Percentiles rank a stretch among this genome's conserved stretches.
phyloP scores from a whole-genome alignment of 2,888 invertebrate species.

The Trachelus tabidus region DNA sequence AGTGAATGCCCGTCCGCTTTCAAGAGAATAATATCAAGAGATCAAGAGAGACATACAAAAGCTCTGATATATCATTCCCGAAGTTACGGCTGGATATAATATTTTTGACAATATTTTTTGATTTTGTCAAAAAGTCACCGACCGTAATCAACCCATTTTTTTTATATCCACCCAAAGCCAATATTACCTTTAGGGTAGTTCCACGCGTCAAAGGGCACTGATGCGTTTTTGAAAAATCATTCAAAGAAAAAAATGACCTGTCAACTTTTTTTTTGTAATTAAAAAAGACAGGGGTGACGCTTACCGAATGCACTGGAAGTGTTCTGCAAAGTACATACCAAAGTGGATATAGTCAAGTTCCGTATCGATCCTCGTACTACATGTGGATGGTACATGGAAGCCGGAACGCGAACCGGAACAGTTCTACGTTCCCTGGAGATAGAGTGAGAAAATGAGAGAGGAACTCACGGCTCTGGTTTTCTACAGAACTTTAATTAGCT shows the following conservation, averaged over 20 bases:
- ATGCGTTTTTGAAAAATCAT: too few relatives aligned
- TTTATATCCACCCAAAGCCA: neutral
- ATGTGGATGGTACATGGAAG: neutral
- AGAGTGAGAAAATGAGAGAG: neutral
- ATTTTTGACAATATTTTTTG: neutral
- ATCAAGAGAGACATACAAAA: neutral
- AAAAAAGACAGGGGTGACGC: neutral
- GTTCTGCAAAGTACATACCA: neutral
- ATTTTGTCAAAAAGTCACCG: neutral
- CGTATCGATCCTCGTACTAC: neutral
- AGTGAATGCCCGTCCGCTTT: neutral
- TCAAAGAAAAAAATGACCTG: too few relatives aligned
- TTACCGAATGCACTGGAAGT: neutral
- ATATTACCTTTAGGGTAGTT: neutral
- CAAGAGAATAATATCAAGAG: neutral
- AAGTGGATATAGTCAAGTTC: neutral
- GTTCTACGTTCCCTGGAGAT: neutral
- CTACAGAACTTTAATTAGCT: conserved; percentile 53
- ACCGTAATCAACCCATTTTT: neutral
- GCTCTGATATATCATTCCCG: neutral
- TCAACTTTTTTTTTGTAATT: neutral
- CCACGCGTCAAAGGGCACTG: too few relatives aligned
- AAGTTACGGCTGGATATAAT: neutral
- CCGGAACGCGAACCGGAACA: neutral
- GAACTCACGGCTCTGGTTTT: neutral